Evolutionary conservation across 2,113 vertebrate species (phyloP).

Genomic region (Perca flavescens): DNA sequence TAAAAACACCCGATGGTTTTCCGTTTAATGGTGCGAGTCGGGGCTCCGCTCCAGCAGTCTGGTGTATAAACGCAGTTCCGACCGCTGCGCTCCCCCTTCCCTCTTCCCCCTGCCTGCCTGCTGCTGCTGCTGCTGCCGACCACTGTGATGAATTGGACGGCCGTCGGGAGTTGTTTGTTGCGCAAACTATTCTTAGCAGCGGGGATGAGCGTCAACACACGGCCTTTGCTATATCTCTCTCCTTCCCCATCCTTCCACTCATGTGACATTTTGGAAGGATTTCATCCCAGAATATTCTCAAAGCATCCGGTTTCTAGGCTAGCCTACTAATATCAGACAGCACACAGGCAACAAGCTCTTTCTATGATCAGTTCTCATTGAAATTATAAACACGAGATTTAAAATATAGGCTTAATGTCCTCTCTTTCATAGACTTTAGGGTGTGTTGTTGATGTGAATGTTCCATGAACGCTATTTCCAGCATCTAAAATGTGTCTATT

Average conservation of each 20-base stretch:
- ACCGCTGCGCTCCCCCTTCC: constrained; percentile 35
- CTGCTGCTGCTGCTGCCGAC: constrained; percentile 54
- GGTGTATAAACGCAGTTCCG: constrained; percentile 71
- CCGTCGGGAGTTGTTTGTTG: constrained; percentile 82
- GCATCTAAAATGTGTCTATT: no score
- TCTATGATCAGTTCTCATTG: not conserved
- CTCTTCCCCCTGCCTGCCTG: not conserved
- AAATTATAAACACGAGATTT: not conserved
- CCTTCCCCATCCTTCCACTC: constrained; percentile 30
- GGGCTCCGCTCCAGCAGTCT: constrained; percentile 77
- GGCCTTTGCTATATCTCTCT: constrained; percentile 30
- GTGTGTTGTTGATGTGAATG: not conserved
- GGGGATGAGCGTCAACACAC: constrained; percentile 71
- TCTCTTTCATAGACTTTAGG: not conserved
- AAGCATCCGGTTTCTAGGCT: constrained; percentile 6
- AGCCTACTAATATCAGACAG: constrained; percentile 2
- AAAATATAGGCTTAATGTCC: not conserved
- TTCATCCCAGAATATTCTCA: constrained; percentile 21
- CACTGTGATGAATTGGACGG: constrained; percentile 75
- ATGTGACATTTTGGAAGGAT: constrained; percentile 36
- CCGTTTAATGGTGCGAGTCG: constrained; percentile 78
- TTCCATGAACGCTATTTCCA: not conserved
- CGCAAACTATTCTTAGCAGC: constrained; percentile 81
- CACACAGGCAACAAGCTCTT: not conserved
- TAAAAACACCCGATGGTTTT: constrained; percentile 76